These are phyloP conservation scores for Tretioscincus oriximinensis DNA, from an alignment of 2,113 vertebrate species.

Conservation along the genomic window DNA sequence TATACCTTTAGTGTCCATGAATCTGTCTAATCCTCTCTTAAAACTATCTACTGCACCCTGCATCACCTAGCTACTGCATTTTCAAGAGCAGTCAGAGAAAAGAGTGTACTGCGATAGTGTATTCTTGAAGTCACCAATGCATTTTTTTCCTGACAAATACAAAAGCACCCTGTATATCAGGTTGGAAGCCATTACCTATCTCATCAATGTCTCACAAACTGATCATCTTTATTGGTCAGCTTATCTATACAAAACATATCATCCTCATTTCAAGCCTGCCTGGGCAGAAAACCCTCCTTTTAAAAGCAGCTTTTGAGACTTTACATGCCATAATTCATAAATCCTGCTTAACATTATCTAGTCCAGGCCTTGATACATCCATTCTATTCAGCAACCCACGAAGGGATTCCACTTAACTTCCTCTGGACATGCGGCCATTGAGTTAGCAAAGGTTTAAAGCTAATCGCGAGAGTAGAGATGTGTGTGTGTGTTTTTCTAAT, in stretches of 20 bases:
- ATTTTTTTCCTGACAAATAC: not conserved
- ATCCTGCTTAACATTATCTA: constrained; percentile 22
- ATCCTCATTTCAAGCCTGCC: not conserved
- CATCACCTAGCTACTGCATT: too few species aligned
- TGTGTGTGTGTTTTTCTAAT: not conserved
- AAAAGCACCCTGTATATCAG: too few species aligned
- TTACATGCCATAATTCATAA: constrained; percentile 16
- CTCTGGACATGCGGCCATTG: not conserved
- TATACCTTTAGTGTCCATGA: too few species aligned
- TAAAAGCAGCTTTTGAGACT: not conserved
- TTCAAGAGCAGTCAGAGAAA: too few species aligned
- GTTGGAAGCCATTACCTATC: not conserved
- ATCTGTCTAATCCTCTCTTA: too few species aligned
- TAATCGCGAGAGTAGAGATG: constrained; percentile 4
- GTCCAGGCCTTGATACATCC: not conserved
- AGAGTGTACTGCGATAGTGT: too few species aligned
- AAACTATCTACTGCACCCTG: too few species aligned
- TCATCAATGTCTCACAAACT: not conserved
- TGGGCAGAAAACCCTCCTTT: not conserved
- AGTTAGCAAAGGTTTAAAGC: constrained; percentile 25
- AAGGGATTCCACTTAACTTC: constrained; percentile 20
- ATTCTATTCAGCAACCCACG: constrained; percentile 21
- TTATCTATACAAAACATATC: not conserved
- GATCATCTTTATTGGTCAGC: not conserved
- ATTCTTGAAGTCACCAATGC: not conserved